Conservation (phyloP, 92 coral and sea anemone genomes). For the Porites lobata region DNA sequence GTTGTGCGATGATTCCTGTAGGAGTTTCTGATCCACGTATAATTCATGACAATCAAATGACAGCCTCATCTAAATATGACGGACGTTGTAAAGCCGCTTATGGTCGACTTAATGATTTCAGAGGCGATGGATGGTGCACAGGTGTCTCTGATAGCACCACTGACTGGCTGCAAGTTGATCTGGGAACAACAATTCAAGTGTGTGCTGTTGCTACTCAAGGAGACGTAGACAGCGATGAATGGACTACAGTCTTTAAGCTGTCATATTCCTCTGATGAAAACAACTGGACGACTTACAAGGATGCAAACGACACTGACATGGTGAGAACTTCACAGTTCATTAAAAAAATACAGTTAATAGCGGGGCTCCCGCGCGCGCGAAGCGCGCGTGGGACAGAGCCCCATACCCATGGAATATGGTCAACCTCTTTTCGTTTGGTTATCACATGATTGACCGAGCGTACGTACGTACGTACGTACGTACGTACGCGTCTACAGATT, state of each 20-base stretch:
- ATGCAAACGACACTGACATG: not conserved
- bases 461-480: too few species aligned
- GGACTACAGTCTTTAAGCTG: not conserved
- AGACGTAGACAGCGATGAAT: not conserved
- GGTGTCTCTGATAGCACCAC: not conserved
- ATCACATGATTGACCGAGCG: too few species aligned
- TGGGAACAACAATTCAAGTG: not conserved
- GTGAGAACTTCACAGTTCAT: not conserved
- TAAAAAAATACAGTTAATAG: too few species aligned
- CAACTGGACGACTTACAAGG: not conserved
- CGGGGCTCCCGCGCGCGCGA: too few species aligned
- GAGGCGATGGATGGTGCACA: not conserved
- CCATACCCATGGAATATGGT: too few species aligned
- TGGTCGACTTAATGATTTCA: not conserved
- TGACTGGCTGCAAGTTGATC: slow-evolving; percentile 1
- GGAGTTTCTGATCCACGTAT: not conserved
- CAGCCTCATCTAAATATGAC: not conserved
- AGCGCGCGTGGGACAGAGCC: too few species aligned
- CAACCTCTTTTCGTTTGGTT: too few species aligned
- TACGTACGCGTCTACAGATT: too few species aligned
- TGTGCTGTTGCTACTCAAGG: slow-evolving; percentile 7
- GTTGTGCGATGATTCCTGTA: not conserved
- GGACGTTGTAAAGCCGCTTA: not conserved
- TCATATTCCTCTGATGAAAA: not conserved
- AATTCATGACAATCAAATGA: not conserved